phyloP scores from a whole-genome alignment of 64 coral and sea anemone species.

The Stichodactyla helianthus region DNA sequence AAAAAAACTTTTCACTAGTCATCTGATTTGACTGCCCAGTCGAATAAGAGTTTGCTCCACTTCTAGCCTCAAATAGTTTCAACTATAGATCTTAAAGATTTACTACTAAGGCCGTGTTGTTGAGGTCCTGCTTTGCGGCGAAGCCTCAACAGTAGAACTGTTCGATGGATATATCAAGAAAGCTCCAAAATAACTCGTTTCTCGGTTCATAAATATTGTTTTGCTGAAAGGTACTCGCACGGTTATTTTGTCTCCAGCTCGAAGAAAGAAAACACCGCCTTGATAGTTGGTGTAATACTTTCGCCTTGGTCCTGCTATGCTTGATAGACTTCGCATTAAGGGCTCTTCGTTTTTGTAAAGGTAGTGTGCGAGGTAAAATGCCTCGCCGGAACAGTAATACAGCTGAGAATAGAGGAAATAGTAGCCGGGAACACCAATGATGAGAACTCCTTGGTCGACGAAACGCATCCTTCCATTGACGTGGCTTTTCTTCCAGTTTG shows the following conservation, averaged over 20 bases:
- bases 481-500: constrained; percentile 51
- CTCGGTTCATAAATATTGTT: constrained; percentile 37
- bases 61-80: not conserved
- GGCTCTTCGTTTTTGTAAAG: constrained; percentile 48
- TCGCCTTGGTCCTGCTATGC: constrained; percentile 24
- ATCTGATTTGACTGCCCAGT: too few species aligned
- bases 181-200: constrained; percentile 65
- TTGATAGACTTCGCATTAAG: constrained; percentile 45
- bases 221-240: constrained; percentile 47
- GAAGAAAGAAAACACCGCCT: constrained; percentile 46
- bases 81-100: not conserved
- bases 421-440: constrained; percentile 53
- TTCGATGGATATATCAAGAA: constrained; percentile 28
- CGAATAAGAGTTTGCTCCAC: too few species aligned
- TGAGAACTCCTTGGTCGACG: constrained; percentile 36
- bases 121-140: not conserved
- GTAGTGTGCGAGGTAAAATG: constrained; percentile 51
- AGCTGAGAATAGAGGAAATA: constrained; percentile 59
- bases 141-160: not conserved
- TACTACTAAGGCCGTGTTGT: not conserved
- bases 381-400: constrained; percentile 47
- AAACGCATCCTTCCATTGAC: constrained; percentile 48
- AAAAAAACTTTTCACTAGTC: too few species aligned
- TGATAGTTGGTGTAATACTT: constrained; percentile 62
- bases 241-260: constrained; percentile 42